A percentile compares a stretch with the other conserved stretches of the same genome.
phyloP scores from a whole-genome alignment of 2,888 invertebrate species.

The Biston betularia region DNA sequence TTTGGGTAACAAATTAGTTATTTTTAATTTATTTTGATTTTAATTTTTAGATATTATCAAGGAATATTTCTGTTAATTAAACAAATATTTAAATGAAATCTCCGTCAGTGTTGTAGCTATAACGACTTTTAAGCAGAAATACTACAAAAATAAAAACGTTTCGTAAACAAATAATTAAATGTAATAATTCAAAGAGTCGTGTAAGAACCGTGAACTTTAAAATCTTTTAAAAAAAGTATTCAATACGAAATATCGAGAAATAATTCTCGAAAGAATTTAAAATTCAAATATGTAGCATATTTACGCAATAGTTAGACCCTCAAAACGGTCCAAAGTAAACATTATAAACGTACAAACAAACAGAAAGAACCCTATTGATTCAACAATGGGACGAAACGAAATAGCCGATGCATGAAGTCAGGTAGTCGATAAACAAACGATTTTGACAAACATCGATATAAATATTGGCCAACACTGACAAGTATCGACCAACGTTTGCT shows the following conservation, averaged over 20 bases:
- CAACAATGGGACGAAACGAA: slow-evolving; percentile 37
- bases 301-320: slow-evolving; percentile 37
- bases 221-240: too few species aligned
- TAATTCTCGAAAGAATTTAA: slow-evolving; percentile 31
- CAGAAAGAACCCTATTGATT: slow-evolving; percentile 41
- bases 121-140: too few species aligned
- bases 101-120: too few species aligned
- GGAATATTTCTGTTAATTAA: too few species aligned
- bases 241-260: not conserved
- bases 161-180: too few species aligned
- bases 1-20: too few species aligned
- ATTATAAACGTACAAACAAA: slow-evolving; percentile 34
- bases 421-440: slow-evolving; percentile 49
- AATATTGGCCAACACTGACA: slow-evolving; percentile 5
- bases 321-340: slow-evolving; percentile 38
- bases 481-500: not conserved
- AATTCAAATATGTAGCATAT: slow-evolving; percentile 32
- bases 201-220: too few species aligned
- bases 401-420: slow-evolving; percentile 31
- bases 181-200: too few species aligned
- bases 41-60: too few species aligned
- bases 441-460: slow-evolving; percentile 50
- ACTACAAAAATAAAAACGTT: too few species aligned
- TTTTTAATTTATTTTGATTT: too few species aligned
- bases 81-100: too few species aligned